These are phyloP conservation scores for Megalops atlanticus DNA, from an alignment of 2,113 vertebrate genomes.

Conservation along the genomic window DNA sequence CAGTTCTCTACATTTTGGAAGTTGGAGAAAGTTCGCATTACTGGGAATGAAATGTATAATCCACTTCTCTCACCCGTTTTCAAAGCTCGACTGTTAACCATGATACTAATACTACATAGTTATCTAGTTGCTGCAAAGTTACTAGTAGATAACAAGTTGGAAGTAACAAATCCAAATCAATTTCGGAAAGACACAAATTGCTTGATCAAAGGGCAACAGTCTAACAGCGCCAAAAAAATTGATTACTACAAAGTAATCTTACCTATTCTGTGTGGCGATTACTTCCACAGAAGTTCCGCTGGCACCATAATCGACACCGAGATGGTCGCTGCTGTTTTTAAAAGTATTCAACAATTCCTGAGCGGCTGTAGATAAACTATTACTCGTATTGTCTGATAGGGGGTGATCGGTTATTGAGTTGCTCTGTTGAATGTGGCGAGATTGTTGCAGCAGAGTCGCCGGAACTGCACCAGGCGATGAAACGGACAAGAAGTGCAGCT, in stretches of 20 bases:
- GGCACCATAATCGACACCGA: slow-evolving; percentile 44
- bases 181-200: background rate
- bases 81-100: too few species aligned
- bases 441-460: slow-evolving; percentile 43
- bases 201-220: background rate
- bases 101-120: background rate
- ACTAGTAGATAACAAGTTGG: background rate
- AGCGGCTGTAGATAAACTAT: slow-evolving; percentile 42
- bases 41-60: background rate
- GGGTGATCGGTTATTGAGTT: slow-evolving; percentile 32
- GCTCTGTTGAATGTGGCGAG: slow-evolving; percentile 36
- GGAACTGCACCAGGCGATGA: slow-evolving; percentile 53
- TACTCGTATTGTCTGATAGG: slow-evolving; percentile 26
- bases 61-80: background rate
- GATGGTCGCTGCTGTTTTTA: slow-evolving; percentile 40
- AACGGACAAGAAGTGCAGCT: slow-evolving; percentile 50
- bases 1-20: background rate
- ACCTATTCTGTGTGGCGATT: slow-evolving; percentile 47
- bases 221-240: background rate
- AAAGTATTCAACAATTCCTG: slow-evolving; percentile 52
- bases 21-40: background rate
- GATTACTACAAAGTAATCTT: slow-evolving; percentile 13
- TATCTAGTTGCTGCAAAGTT: background rate
- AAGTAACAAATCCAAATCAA: background rate
- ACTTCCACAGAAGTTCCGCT: slow-evolving; percentile 43